Conservation (phyloP, 2,113 vertebrate genomes). For the Indicator indicator region DNA sequence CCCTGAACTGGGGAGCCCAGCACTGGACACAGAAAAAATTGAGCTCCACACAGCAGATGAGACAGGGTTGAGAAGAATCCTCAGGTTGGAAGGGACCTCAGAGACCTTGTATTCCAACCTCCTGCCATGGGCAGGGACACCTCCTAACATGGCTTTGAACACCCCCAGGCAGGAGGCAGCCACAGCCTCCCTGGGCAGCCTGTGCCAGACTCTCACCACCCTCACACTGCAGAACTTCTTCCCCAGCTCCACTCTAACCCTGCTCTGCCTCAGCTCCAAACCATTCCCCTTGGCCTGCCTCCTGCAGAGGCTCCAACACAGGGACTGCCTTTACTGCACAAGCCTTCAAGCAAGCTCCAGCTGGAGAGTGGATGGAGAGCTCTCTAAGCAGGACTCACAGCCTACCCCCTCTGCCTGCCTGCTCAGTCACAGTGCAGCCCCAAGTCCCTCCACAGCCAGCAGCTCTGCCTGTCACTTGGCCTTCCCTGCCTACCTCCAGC, state of each 20-base stretch:
- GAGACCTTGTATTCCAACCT: no score
- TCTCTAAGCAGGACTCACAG: neutral
- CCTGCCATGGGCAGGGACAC: no score
- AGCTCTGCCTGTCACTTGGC: neutral
- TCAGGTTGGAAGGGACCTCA: no score
- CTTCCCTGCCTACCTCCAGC: conserved; percentile 79
- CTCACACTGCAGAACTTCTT: no score
- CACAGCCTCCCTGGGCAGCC: no score
- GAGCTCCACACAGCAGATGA: neutral
- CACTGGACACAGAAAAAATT: neutral
- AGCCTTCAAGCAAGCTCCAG: neutral
- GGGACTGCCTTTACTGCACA: neutral
- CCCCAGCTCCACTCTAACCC: no score
- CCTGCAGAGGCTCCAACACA: neutral
- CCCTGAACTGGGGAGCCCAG: no score
- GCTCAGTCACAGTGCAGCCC: neutral
- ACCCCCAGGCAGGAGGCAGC: no score
- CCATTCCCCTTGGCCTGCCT: no score
- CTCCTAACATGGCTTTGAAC: no score
- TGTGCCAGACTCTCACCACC: no score
- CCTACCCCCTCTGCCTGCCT: neutral
- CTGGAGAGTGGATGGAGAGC: neutral
- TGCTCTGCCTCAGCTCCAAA: no score
- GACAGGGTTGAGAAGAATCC: neutral
- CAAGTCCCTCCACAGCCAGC: neutral